These are phyloP conservation scores for Rhynchomys soricoides DNA, from an alignment of 2,113 vertebrate genomes.

Conservation along the genomic window DNA sequence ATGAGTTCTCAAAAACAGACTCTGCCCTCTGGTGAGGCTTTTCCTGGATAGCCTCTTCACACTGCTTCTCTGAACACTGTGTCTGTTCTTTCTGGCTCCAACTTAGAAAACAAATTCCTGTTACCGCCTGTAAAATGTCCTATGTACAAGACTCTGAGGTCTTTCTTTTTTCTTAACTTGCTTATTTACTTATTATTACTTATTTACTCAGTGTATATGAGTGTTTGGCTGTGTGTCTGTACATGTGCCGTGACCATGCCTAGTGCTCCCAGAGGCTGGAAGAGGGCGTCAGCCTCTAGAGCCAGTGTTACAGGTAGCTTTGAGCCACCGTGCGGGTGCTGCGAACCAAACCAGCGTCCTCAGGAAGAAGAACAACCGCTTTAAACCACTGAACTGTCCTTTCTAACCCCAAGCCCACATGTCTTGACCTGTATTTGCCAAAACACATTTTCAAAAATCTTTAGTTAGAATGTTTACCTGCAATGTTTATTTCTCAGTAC, in stretches of 20 bases:
- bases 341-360: background rate
- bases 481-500: background rate
- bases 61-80: background rate
- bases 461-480: background rate
- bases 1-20: background rate
- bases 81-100: background rate
- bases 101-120: background rate
- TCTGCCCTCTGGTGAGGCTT: background rate
- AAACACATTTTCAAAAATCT: background rate
- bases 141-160: background rate
- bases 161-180: background rate
- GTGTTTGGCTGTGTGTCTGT: background rate
- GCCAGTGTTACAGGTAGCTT: background rate
- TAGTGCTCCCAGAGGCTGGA: background rate
- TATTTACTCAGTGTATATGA: background rate
- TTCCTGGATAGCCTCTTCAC: background rate
- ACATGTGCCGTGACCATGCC: background rate
- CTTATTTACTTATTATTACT: too few relatives aligned
- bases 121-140: background rate
- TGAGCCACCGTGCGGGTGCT: background rate
- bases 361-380: background rate
- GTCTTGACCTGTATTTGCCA: background rate
- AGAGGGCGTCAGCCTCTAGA: background rate
- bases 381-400: background rate
- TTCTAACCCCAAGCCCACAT: background rate